Conservation (phyloP, 2,888 invertebrate genomes). For the Andrena flavipes region DNA sequence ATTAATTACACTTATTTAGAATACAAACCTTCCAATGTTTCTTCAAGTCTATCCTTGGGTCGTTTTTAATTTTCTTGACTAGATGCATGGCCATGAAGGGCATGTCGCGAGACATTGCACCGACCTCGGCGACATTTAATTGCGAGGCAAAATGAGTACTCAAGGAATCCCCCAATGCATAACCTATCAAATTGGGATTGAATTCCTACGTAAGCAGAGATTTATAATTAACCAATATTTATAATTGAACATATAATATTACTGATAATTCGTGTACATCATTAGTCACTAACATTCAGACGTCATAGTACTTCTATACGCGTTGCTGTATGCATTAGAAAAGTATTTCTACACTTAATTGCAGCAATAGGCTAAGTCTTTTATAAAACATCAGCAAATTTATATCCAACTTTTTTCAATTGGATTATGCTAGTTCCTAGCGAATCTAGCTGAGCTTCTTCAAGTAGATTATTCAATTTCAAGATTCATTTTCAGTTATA, state of each 20-base stretch:
- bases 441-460: too few relatives aligned
- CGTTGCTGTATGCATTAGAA: too few relatives aligned
- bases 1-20: not conserved
- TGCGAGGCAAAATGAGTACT: conserved; percentile 85
- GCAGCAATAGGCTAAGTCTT: too few relatives aligned
- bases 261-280: not conserved
- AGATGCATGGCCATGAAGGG: conserved; percentile 87
- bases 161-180: conserved; percentile 86
- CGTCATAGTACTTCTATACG: not conserved
- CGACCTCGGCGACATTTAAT: conserved; percentile 88
- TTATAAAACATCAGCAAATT: too few relatives aligned
- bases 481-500: too few relatives aligned
- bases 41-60: conserved; percentile 86
- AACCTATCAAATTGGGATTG: conserved; percentile 88
- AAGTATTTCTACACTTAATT: too few relatives aligned
- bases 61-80: conserved; percentile 86
- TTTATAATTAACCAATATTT: not conserved
- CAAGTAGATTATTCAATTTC: too few relatives aligned
- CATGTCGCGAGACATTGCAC: conserved; percentile 87
- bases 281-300: not conserved
- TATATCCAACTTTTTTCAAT: too few relatives aligned
- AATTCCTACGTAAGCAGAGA: conserved; percentile 84
- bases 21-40: conserved; percentile 87
- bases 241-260: not conserved
- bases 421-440: too few relatives aligned